Evolutionary conservation across 2,888 invertebrate genomes (phyloP), one percentile per base, ranked within the genome.

Genomic region (Cheilosia variabilis): DNA sequence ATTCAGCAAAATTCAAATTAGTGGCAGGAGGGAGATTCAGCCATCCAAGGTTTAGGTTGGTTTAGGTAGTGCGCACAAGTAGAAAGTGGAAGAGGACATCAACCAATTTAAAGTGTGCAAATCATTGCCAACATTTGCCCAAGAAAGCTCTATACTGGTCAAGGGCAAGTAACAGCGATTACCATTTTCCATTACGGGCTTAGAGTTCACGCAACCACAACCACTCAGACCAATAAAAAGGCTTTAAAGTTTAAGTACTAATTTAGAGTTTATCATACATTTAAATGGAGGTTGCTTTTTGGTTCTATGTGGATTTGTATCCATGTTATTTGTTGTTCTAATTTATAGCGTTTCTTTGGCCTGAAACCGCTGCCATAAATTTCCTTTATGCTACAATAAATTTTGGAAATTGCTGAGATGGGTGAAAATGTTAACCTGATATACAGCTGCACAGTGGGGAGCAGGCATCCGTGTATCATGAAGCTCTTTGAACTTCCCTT

Each of bases 331-430:
- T 55, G 24, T 65, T 58, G 27, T 57, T 80, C 53, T 73, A 5
- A 27, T 52, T 52, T 24, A 52, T 22, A 24, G 31, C 27, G 43
- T 52, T 76, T 66, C 47, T 62, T 66, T 43, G 72, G 72, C 52
- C 62, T 41, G 71, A 65, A 71, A 66, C 52, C 37, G 52, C 66
- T 60, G 27, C 41, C 66, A 84, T 84, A 80, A 84, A 84, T 84
- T 76, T 71, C 60, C 69, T 84, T 84, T 84, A 80, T 80, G 43
- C 47, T 53, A 13, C 60, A 62, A 75, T 76, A 84, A 65, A 80
- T 84, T 80, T 76, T 55, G 80, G 55, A 84, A 80, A 84, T 80
- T 76, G 65, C 80, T 71, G 41, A 55, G 31, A 78, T 57, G 60
- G 45, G 31, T 37, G 63, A 63, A 37, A 24, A 60, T 53, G 53